phyloP scores from a whole-genome alignment of 1,140 invertebrate species.

The Sitophilus oryzae region DNA sequence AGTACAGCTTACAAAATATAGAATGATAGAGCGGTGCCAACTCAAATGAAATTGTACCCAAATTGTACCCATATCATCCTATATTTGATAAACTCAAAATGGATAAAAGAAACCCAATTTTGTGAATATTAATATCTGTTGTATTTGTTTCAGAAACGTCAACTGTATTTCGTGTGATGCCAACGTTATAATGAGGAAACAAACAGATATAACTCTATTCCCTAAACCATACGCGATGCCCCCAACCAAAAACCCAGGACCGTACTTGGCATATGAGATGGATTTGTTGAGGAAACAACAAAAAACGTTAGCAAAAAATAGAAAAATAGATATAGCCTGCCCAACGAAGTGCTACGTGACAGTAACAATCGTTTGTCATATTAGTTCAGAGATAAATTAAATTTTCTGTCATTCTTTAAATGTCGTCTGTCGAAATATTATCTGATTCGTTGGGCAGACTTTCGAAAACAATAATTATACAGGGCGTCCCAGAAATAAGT shows the following conservation, averaged over 20 bases:
- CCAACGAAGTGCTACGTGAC: neutral
- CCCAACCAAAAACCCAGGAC: constrained; percentile 53
- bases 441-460: too few species aligned
- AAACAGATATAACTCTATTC: constrained; percentile 47
- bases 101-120: too few species aligned
- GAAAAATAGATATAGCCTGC: neutral
- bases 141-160: constrained; percentile 49
- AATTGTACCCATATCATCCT: too few species aligned
- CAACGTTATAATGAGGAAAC: constrained; percentile 58
- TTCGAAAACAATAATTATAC: too few species aligned
- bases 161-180: constrained; percentile 71
- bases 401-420: too few species aligned
- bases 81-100: too few species aligned
- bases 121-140: neutral
- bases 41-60: neutral
- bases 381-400: too few species aligned
- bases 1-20: neutral
- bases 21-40: neutral
- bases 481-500: too few species aligned
- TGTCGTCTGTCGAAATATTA: too few species aligned
- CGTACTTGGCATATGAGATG: constrained; percentile 61
- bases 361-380: neutral
- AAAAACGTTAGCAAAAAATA: constrained; percentile 32
- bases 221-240: constrained; percentile 46
- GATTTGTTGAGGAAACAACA: constrained; percentile 56